Evolutionary conservation across 2,797 vertebrate genomes (phyloP).

Genomic region (Limnodromus scolopaceus): DNA sequence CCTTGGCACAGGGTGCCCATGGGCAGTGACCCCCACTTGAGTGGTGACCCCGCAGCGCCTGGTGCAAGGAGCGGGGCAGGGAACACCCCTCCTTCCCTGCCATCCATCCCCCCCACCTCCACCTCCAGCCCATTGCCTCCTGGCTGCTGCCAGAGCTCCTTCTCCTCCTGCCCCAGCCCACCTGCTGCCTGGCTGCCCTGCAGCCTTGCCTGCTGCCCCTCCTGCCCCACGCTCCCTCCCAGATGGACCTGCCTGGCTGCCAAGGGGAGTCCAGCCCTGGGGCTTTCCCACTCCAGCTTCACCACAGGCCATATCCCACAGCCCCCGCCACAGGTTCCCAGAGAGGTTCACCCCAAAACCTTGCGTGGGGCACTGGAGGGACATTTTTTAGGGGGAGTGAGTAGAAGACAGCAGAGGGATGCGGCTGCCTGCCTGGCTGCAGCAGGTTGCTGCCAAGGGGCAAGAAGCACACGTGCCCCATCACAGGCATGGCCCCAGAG

Average conservation of each 20-base stretch:
- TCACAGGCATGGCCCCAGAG: not conserved
- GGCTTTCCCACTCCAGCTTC: not conserved
- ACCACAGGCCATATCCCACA: not conserved
- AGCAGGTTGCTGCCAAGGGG: not conserved
- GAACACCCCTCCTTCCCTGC: not conserved
- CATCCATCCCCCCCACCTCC: too few species aligned
- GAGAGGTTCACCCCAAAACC: not conserved
- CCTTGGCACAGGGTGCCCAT: not conserved
- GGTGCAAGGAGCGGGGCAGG: not conserved
- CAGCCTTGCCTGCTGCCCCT: not conserved
- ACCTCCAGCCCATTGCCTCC: not conserved
- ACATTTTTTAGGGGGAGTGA: accelerated
- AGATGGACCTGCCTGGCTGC: not conserved
- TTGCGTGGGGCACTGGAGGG: not conserved
- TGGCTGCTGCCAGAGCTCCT: not conserved
- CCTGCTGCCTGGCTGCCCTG: too few species aligned
- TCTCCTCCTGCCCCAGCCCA: not conserved
- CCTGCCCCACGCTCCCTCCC: not conserved
- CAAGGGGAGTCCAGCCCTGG: not conserved
- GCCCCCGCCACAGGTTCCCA: too few species aligned
- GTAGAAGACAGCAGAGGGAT: not conserved
- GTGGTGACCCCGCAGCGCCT: accelerated
- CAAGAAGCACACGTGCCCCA: not conserved
- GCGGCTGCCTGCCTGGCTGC: accelerated
- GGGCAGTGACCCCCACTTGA: not conserved